Conservation (phyloP, 2,113 vertebrate genomes). For the Syngnathus typhle region DNA sequence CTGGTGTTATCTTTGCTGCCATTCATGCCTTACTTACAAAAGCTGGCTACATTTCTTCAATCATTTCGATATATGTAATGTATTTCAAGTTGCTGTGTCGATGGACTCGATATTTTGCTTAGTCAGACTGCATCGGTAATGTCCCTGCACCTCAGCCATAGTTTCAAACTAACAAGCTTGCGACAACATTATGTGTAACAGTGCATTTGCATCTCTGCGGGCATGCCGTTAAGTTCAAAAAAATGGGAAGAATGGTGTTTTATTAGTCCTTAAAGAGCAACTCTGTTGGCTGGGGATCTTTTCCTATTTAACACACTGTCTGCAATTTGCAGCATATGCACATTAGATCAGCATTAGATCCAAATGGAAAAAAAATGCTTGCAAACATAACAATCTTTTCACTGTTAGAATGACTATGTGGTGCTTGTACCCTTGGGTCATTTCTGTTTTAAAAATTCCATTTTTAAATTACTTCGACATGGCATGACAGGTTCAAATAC, state of each 20-base stretch:
- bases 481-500: no score
- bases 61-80: no score
- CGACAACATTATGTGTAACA: slow-evolving; percentile 47
- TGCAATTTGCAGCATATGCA: slow-evolving; percentile 49
- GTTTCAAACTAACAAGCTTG: slow-evolving; percentile 54
- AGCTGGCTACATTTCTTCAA: slow-evolving; percentile 20
- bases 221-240: slow-evolving; percentile 35
- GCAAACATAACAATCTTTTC: slow-evolving; percentile 6
- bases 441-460: no score
- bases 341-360: slow-evolving; percentile 56
- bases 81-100: slow-evolving; percentile 8
- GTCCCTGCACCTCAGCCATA: slow-evolving; percentile 40
- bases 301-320: slow-evolving; percentile 31
- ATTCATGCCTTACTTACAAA: slow-evolving; percentile 33
- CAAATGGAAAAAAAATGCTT: slow-evolving; percentile 40
- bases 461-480: no score
- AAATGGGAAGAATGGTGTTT: slow-evolving; percentile 42
- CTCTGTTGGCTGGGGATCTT: slow-evolving; percentile 41
- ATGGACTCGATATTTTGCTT: slow-evolving; percentile 32
- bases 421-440: background rate
- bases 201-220: slow-evolving; percentile 45
- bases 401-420: background rate
- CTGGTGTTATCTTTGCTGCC: slow-evolving; percentile 36
- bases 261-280: slow-evolving; percentile 55
- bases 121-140: slow-evolving; percentile 41